A percentile compares a stretch with the other conserved stretches of the same genome.
phyloP scores from a whole-genome alignment of 2,888 invertebrate genomes.

The Lymantria monacha region DNA sequence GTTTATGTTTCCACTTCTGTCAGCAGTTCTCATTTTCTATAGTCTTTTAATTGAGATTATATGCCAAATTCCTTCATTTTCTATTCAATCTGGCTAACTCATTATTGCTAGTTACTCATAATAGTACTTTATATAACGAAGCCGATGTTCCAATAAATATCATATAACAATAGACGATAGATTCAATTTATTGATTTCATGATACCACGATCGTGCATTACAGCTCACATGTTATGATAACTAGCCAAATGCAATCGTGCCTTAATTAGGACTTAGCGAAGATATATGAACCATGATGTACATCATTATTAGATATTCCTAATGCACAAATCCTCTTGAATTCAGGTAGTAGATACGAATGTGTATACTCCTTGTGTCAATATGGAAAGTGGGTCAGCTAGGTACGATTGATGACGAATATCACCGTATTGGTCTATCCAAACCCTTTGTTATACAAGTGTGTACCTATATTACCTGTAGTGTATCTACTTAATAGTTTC shows the following conservation, averaged over 20 bases:
- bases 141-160: not conserved
- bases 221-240: constrained; percentile 16
- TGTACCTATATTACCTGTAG: not conserved
- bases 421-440: constrained; percentile 20
- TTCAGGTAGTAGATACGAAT: constrained; percentile 24
- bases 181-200: not conserved
- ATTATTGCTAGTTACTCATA: no score
- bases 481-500: not conserved
- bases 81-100: no score
- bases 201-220: constrained; percentile 6
- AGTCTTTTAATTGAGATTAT: no score
- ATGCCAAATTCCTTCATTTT: no score
- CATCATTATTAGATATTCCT: constrained; percentile 32
- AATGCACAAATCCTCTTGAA: constrained; percentile 28
- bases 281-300: constrained; percentile 31
- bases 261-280: constrained; percentile 19
- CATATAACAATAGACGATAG: not conserved
- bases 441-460: constrained; percentile 24
- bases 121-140: not conserved
- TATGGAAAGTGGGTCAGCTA: constrained; percentile 37
- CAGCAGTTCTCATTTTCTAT: no score
- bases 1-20: no score
- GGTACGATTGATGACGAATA: constrained; percentile 33
- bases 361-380: constrained; percentile 28
- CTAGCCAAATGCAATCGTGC: constrained; percentile 24